These are phyloP conservation scores for Limenitis camilla DNA, from an alignment of 2,888 invertebrate genomes.

Conservation along the genomic window DNA sequence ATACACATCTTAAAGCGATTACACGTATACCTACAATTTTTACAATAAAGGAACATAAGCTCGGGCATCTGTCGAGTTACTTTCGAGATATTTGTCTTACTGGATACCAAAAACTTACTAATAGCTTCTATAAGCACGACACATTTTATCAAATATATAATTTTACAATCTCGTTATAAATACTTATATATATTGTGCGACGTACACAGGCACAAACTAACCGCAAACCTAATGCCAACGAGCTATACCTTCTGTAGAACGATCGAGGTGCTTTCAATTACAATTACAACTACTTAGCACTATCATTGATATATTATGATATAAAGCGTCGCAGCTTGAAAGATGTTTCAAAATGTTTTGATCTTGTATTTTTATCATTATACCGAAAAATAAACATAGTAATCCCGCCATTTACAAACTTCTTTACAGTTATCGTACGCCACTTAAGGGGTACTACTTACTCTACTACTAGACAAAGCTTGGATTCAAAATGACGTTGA, in stretches of 20 bases:
- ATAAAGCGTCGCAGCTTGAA: no score
- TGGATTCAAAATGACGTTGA: no score
- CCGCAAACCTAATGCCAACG: not conserved
- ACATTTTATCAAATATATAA: not conserved
- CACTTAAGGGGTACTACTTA: no score
- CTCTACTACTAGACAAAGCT: no score
- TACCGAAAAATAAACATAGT: no score
- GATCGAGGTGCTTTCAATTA: not conserved
- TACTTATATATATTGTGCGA: constrained; percentile 7
- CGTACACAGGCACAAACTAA: not conserved
- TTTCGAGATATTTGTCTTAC: no score
- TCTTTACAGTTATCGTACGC: no score
- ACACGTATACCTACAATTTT: constrained; percentile 28
- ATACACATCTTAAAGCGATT: constrained; percentile 27
- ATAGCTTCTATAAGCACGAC: not conserved
- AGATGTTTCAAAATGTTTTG: no score
- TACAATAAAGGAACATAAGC: constrained; percentile 20
- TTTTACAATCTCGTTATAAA: constrained; percentile 4
- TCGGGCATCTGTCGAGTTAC: constrained; percentile 19
- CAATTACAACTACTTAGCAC: not conserved
- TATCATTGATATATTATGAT: not conserved
- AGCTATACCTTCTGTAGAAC: not conserved
- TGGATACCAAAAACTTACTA: no score
- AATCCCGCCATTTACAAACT: no score
- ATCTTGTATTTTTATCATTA: no score